Conservation (phyloP, 2,797 vertebrate genomes). For the Synaphobranchus kaupii region DNA sequence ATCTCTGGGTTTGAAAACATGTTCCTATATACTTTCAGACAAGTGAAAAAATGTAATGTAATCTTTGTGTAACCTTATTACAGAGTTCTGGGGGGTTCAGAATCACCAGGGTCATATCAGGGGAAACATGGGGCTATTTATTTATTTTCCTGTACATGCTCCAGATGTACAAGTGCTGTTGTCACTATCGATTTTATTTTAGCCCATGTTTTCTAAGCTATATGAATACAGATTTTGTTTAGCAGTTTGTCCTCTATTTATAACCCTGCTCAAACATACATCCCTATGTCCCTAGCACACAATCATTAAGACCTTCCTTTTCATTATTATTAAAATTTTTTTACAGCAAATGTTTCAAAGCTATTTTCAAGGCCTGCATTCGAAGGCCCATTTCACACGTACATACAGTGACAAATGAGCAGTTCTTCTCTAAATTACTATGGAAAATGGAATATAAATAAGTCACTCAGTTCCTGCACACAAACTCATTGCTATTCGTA, state of each 20-base stretch:
- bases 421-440: background rate
- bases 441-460: background rate
- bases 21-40: background rate
- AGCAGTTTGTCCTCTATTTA: background rate
- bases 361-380: background rate
- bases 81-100: background rate
- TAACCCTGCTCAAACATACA: background rate
- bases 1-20: background rate
- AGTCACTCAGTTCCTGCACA: background rate
- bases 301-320: background rate
- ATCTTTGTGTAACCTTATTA: background rate
- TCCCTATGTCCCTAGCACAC: background rate
- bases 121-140: background rate
- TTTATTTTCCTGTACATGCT: background rate
- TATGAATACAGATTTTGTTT: background rate
- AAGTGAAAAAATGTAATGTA: background rate
- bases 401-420: background rate
- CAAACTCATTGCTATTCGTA: background rate
- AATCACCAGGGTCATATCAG: conserved; percentile 7
- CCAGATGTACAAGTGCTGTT: background rate
- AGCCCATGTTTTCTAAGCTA: background rate
- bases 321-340: background rate
- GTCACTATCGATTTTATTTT: background rate
- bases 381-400: background rate
- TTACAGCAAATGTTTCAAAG: background rate